These are phyloP conservation scores for Piprites chloris DNA, from an alignment of 2,113 vertebrate genomes.

Conservation along the genomic window DNA sequence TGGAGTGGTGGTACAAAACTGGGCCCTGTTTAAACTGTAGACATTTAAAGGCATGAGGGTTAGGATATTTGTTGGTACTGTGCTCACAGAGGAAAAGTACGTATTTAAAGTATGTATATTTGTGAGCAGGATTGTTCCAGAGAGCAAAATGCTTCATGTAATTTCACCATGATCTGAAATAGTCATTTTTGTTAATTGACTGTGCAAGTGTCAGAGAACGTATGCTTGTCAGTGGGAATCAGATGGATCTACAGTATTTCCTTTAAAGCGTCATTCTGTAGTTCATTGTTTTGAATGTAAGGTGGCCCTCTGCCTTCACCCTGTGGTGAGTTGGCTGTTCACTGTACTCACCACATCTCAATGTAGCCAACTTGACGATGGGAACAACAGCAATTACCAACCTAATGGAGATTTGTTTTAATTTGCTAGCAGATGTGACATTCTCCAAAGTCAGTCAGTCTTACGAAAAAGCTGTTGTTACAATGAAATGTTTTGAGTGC, in stretches of 20 bases:
- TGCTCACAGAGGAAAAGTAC: neutral
- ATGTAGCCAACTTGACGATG: neutral
- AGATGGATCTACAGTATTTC: neutral
- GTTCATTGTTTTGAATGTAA: neutral
- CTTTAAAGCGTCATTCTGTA: neutral
- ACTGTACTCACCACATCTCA: neutral
- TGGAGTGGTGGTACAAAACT: neutral
- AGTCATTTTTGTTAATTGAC: neutral
- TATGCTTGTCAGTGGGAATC: neutral
- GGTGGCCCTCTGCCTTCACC: neutral
- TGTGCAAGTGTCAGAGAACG: neutral
- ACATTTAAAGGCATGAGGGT: neutral
- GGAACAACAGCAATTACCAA: neutral
- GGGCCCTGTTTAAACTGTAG: neutral
- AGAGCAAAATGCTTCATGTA: neutral
- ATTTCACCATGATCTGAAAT: neutral
- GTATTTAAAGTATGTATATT: neutral
- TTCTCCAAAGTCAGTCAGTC: neutral
- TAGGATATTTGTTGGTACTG: neutral
- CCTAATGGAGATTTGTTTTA: neutral
- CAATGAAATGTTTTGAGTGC: neutral
- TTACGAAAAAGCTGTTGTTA: neutral
- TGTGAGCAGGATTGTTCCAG: neutral
- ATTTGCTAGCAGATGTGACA: neutral
- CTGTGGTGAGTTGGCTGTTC: neutral